Evolutionary conservation across 2,888 invertebrate species (phyloP), one percentile per base, ranked within the genome.

Genomic region (Drosophila nigritarsus): DNA sequence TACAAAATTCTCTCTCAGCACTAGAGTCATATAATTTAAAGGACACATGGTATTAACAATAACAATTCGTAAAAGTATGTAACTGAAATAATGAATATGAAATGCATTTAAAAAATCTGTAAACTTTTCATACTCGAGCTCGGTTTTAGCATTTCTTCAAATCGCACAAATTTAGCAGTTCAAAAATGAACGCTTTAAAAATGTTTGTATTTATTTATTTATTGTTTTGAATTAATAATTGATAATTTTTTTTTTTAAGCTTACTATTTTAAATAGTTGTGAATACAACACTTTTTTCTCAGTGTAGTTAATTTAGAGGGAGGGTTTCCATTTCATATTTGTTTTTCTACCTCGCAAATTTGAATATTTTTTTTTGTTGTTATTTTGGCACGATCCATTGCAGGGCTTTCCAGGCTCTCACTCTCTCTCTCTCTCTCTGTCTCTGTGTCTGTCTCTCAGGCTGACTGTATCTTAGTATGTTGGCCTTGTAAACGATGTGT

Each of bases 401-500:
- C 56, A n/a, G 20, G 18, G 40, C 53, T 29, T 4, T 9, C 24
- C 54, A 30, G 24, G 40, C 69, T 59, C 20, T 27, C 2, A 9
- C 4, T 13, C 32, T 20, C 20, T 0, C 20, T 15, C 18, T 51
- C 27, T 4, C 30, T 20, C 20, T 38, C 58, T 27, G 18, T 36
- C n/a, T 36, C 24, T n/a, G 11, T 48, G 7, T 30, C 15, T 27
- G 20, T 38, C 15, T 4, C 51, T 24, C 24, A 24, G 2, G 18
- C 34, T 32, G 27, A 45, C 24, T 36, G 15, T 24, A 20, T 36
- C 18, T 32, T 18, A 48, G 7, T 34, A 32, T 24, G 40, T 38
- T 62, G 77, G 78, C 77, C 78, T 78, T 77, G 78, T 63, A 78
- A 78, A 66, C 78, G 79, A 70, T 67, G 79, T 78, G 75, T 79